phyloP scores from a whole-genome alignment of 2,888 invertebrate genomes.

The Cryptus viduatorius region DNA sequence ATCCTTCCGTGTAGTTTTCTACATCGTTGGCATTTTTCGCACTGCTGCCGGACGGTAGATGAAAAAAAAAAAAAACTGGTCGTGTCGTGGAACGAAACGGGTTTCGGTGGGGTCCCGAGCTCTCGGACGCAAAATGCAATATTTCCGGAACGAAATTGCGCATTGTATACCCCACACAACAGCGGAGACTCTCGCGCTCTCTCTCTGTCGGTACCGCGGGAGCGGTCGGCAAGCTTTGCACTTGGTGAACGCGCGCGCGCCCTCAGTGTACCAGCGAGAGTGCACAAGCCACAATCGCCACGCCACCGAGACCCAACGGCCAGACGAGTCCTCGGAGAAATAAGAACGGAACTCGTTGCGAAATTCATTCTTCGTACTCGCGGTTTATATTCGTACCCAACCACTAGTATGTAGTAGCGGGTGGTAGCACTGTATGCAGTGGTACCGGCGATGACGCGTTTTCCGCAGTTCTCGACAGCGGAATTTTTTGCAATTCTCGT shows the following conservation, averaged over 20 bases:
- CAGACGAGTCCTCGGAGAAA: conserved; percentile 74
- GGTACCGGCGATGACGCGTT: conserved; percentile 50
- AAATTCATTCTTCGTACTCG: conserved; percentile 72
- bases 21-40: conserved; percentile 22
- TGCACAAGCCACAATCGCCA: conserved; percentile 61
- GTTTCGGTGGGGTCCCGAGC: conserved; percentile 33
- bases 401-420: background rate
- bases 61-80: conserved; percentile 13
- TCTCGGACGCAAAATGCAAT: conserved; percentile 73
- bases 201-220: conserved; percentile 38
- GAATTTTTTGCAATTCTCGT: conserved; percentile 50
- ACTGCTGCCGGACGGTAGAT: background rate
- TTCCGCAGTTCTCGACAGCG: conserved; percentile 35
- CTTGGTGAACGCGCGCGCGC: conserved; percentile 37
- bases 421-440: background rate
- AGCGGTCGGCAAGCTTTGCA: conserved; percentile 33
- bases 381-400: conserved; percentile 8
- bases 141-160: conserved; percentile 77
- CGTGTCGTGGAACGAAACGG: conserved; percentile 36
- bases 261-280: conserved; percentile 31
- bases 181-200: conserved; percentile 26
- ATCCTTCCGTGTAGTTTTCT: conserved; percentile 1
- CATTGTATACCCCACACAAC: conserved; percentile 60
- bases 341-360: conserved; percentile 74
- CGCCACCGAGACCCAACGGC: conserved; percentile 64